Evolutionary conservation across 2,888 invertebrate species (phyloP), one percentile per base, ranked within the genome.

Genomic region (Argyresthia albistria): DNA sequence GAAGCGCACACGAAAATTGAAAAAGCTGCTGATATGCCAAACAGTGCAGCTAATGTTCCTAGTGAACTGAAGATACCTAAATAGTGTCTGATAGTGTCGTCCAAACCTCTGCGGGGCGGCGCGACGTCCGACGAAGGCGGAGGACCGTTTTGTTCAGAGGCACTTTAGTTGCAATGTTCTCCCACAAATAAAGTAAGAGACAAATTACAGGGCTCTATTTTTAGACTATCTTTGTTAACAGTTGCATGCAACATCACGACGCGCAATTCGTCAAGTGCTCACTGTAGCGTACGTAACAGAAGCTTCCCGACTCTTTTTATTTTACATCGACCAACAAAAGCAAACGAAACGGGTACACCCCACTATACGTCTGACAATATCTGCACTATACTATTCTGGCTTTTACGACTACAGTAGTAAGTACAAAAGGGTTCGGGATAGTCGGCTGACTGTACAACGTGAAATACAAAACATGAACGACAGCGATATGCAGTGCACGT

Each of bases 211-310:
- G 15, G 45, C 9, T 9, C 14, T 43, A 11, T 43, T 45, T 15
- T n/a, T 7, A 12, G 14, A 8, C 15, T 10, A 12, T 37, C 36
- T 37, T 8, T 14, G 45, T 43, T 43, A 25, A 42, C 43, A 46
- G 43, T 47, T 42, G 53, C 49, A 48, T 42, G 53, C 49, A 48
- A 49, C 12, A 36, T 14, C 35, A n/a, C 36, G 53, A 53, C 52
- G 61, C 55, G 64, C 68, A 70, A 76, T 76, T 64, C 67, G 67
- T 75, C 76, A 73, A 66, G 64, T 66, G 59, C 60, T 55, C 55
- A 59, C 63, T 68, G 60, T 61, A 54, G 60, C 60, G 57, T 54
- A 52, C 51, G 25, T 25, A 53, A 57, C 46, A 51, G 54, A 25
- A 54, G 59, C 55, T 54, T 57, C 54, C 12, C 48, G 37, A 43